A percentile compares a stretch with the other conserved stretches of the same genome.
Conservation (phyloP, 2,797 vertebrate genomes). For the Notamacropus eugenii region DNA sequence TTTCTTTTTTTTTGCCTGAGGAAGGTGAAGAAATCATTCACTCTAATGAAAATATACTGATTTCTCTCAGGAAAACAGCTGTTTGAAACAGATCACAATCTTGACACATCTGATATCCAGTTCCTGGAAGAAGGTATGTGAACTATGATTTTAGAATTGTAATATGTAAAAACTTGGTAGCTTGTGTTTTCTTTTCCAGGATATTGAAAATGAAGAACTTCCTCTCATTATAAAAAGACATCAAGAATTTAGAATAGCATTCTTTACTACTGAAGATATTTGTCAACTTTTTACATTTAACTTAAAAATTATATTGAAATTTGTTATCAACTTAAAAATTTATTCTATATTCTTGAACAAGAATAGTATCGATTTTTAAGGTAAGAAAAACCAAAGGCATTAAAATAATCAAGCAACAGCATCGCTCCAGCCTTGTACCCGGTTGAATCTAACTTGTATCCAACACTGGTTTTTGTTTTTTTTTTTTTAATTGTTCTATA, state of each 20-base stretch:
- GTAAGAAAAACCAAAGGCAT: not conserved
- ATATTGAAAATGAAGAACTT: constrained; percentile 36
- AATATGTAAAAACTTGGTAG: not conserved
- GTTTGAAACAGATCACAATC: constrained; percentile 98
- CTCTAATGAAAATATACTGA: constrained; percentile 58
- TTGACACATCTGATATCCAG: constrained; percentile 98
- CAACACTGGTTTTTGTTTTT: not conserved
- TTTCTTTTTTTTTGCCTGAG: constrained; percentile 16
- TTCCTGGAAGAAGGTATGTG: constrained; percentile 96
- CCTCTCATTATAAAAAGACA: constrained; percentile 23
- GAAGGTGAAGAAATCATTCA: not conserved
- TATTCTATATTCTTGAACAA: not conserved
- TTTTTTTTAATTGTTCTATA: not conserved
- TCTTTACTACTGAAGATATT: not conserved
- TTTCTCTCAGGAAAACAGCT: constrained; percentile 93
- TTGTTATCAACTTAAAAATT: not conserved
- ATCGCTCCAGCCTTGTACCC: not conserved
- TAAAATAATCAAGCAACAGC: not conserved
- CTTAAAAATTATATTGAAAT: constrained; percentile 3
- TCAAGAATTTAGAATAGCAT: constrained; percentile 19
- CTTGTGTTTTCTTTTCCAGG: not conserved
- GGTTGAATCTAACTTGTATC: not conserved
- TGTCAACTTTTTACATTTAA: constrained; percentile 14
- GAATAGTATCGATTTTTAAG: not conserved
- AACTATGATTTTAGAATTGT: constrained; percentile 21